Evolutionary conservation across 2,888 invertebrate genomes (phyloP).

Genomic region (Cryptophagus acutangulus): DNA sequence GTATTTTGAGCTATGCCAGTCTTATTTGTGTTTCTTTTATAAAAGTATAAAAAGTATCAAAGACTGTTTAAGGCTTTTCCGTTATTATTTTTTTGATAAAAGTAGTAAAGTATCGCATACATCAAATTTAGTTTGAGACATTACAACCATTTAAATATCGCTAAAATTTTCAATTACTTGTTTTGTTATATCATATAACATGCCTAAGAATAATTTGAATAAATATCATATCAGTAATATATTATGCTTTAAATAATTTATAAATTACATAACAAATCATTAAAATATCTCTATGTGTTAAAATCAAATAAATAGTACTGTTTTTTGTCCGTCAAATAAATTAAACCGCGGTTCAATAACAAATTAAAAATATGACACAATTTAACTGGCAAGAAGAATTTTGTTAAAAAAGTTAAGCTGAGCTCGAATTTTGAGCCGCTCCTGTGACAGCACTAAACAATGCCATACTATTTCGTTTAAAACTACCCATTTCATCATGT

Average conservation of each 20-base stretch:
- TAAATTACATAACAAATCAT: conserved; percentile 27
- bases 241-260: conserved; percentile 13
- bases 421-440: conserved; percentile 74
- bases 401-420: conserved; percentile 54
- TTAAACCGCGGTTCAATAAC: too few relatives aligned
- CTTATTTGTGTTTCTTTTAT: too few relatives aligned
- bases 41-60: too few relatives aligned
- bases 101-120: too few relatives aligned
- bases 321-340: too few relatives aligned
- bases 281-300: conserved; percentile 29
- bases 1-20: too few relatives aligned
- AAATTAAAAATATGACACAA: conserved; percentile 3
- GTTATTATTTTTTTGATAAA: too few relatives aligned
- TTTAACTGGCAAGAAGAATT: conserved; percentile 3
- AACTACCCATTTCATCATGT: conserved; percentile 56
- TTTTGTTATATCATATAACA: too few relatives aligned
- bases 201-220: not conserved
- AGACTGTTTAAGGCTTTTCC: too few relatives aligned
- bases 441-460: conserved; percentile 77
- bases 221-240: not conserved
- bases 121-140: too few relatives aligned
- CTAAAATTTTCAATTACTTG: too few relatives aligned
- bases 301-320: conserved; percentile 25
- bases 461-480: conserved; percentile 71
- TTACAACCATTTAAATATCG: too few relatives aligned